Base-by-base conservation (phyloP, 2,888 invertebrate genomes). In the Linnaemya tessellans region DNA sequence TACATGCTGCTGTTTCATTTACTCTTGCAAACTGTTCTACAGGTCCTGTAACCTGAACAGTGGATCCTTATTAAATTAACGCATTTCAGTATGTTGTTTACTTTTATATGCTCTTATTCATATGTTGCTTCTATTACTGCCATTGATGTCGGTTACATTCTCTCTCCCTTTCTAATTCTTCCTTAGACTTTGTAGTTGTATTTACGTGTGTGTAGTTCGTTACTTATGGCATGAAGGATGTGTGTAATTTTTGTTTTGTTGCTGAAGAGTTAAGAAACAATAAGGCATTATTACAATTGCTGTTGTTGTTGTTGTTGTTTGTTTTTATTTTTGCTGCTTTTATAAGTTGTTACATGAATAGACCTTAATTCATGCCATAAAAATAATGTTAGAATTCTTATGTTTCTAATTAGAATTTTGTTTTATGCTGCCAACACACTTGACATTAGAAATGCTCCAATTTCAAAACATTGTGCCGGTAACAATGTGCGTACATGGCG, bases 41-140 rank as follows among this genome's bases (percentile, higher is more conserved):
- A 9, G 41, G 9, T 58, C 15, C 35, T 70, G 54, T 38, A 25
- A 18, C 7, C 9, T 49, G 18, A 20, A 79, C 82, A 82, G 79
- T 75, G 78, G 78, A 18, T 56, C 49, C 68, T 84, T 75, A 87
- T 87, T 87, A 87, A 88, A 87, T 87, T 86, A 88, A 87, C 78
- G 82, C 87, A 77, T 77, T 75, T 13, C 54, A 3, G 0, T 38
- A 41, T 51, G 15, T 46, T 80, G 71, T 80, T 85, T 84, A 79
- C 70, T 80, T 51, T 62, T 51, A 0, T 30, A 51, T n/a, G n/a
- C n/a, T 18, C n/a, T 22, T 18, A 25, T 51, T 82, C 73, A 78
- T 81, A 78, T 78, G 84, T 84, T 84, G 78, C 73, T 82, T 74
- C 58, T 64, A 22, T 62, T 80, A 54, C 30, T 20, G 56, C 46